A percentile compares a stretch with the other conserved stretches of the same genome.
phyloP scores from a whole-genome alignment of 2,113 vertebrate genomes.

The Prietella phreatophila region DNA sequence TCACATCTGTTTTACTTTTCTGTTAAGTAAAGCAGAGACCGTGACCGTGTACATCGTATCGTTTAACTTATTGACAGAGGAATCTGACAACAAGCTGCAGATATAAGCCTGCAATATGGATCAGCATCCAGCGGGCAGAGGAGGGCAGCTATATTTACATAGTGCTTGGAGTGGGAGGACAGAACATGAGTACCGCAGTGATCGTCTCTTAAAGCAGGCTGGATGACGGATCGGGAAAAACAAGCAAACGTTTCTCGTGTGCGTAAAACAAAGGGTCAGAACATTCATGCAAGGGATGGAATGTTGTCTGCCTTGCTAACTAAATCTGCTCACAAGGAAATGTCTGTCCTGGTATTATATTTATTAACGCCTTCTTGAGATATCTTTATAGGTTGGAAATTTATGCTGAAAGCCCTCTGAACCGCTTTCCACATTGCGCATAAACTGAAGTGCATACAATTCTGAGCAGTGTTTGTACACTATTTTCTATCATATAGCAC shows the following conservation, averaged over 20 bases:
- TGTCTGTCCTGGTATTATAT: not conserved
- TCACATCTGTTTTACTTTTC: not conserved
- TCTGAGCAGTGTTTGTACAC: not conserved
- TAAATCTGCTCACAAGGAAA: not conserved
- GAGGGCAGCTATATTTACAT: conserved; percentile 52
- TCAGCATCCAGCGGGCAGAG: conserved; percentile 64
- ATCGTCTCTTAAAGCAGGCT: conserved; percentile 54
- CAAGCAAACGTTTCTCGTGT: conserved; percentile 9
- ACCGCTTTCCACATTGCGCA: not conserved
- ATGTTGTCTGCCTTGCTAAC: conserved; percentile 15
- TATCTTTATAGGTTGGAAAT: not conserved
- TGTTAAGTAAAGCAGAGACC: not conserved
- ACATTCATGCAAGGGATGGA: conserved; percentile 7
- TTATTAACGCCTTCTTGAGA: conserved; percentile 3
- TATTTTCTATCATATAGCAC: not conserved
- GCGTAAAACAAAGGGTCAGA: conserved; percentile 16
- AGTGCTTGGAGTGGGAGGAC: conserved; percentile 61
- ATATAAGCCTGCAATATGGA: conserved; percentile 49
- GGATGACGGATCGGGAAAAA: conserved; percentile 22
- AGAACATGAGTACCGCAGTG: conserved; percentile 56
- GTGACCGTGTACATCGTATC: not conserved
- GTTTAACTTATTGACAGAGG: not conserved
- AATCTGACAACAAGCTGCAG: conserved; percentile 4
- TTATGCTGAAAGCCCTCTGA: not conserved
- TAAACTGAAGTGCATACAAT: not conserved